Base-by-base conservation (phyloP, 2,888 invertebrate genomes). In the Cryptus armator region DNA sequence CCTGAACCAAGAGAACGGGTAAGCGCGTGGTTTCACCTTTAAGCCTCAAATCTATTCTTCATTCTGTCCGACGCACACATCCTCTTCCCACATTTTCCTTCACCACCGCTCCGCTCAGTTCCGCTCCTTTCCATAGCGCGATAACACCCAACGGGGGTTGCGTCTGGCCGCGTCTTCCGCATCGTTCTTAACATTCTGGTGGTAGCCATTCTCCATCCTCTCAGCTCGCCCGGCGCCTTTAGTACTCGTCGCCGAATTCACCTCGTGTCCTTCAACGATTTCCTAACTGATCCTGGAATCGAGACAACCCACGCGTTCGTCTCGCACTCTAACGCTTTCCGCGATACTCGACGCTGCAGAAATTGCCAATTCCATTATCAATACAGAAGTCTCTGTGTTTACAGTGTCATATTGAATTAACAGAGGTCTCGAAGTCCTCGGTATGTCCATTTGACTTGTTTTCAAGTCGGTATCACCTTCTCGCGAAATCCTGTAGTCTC, bases 11-110 rank as follows among this genome's bases (percentile, higher is more conserved):
- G 19, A 6, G 66, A 71, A 64, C 5, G 66, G 12, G 14, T 19
- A 51, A n/a, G 10, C 62, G 64, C 43, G 53, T 56, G n/a, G 77
- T 56, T 64, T 71, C 77, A 29, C 71, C 71, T 66, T 51, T 66
- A 71, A 83, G 72, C 67, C 72, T 62, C 44, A 66, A 64, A 77
- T 78, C 64, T 78, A 83, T 83, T 66, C 66, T 78, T 83, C 78
- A 83, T 83, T 53, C 83, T 72, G 83, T 83, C 83, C 66, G 29
- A 66, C 56, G 72, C 78, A 83, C 78, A 77, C 46, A 64, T 59
- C 71, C 32, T 51, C 48, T 64, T 19, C 62, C 51, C 19, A 51
- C 64, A 32, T 32, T 75, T 19, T 64, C 32, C 37, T 43, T 66
- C 46, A 3, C n/a, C 14, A 44, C 43, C 62, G 29, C 6, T 51